Base-by-base conservation (phyloP, 2,797 vertebrate species). In the Otolemur crassicaudatus region DNA sequence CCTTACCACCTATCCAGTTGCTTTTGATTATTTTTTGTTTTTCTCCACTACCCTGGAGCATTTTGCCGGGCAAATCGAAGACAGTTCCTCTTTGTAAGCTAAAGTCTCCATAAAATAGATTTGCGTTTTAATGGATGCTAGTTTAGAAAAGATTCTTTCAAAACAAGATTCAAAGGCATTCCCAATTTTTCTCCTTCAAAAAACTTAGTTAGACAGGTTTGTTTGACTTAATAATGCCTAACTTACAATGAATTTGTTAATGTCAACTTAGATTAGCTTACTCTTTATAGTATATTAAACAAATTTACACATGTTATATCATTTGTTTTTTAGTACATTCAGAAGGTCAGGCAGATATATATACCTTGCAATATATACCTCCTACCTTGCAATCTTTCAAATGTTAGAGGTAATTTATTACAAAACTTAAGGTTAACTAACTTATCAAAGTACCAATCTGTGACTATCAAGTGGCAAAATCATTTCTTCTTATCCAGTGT, bases 131-230 rank as follows among this genome's bases (percentile, higher is more conserved):
- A 89, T 29, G 97, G 3, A 37, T 27, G 31, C 29, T 69, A 46
- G 61, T 86, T 81, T 70, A 80, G 23, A 70, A 91, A 90, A 90
- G 69, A 80, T 43, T 17, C 0, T 61, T 65, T 77, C 61, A 40
- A 90, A 94, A 73, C 76, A 90, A 58, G 84, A 63, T 87, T 86
- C 67, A 70, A 92, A 75, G 23, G 53, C 27, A 69, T 60, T 90
- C 29, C 40, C 34, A 37, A 17, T 56, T 85, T 84, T 90, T 86
- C 40, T 46, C 27, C 23, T 69, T 92, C 81, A 13, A 76, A 69
- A 94, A 61, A 56, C 40, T 72, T 89, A 81, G 67, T 20, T 20
- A 90, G 31, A 69, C n/a, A 40, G 90, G 40, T 37, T 80, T 43
- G 23, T 92, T 86, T 69, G 14, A 43, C 29, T n/a, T 81, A 65